Evolutionary conservation across 1,140 invertebrate species (phyloP).

Genomic region (Aporrectodea caliginosa): DNA sequence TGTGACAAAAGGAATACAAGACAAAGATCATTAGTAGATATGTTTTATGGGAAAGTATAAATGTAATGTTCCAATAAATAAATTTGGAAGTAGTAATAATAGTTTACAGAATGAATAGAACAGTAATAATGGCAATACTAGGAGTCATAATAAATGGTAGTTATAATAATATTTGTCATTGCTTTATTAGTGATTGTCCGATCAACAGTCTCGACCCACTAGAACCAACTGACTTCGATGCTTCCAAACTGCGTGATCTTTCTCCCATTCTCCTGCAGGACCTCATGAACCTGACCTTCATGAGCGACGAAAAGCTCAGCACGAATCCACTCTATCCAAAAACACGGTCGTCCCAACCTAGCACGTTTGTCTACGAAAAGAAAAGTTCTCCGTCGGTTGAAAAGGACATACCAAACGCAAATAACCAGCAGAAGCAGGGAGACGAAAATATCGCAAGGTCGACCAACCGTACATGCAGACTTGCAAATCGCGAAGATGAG

Average conservation of each 20-base stretch:
- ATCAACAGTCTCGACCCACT: conserved; percentile 57
- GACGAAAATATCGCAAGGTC: conserved; percentile 44
- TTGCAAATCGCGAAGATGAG: conserved; percentile 13
- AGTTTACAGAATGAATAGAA: no score
- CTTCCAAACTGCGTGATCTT: conserved; percentile 56
- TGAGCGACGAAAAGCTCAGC: conserved; percentile 56
- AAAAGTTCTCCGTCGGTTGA: not conserved
- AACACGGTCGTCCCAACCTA: not conserved
- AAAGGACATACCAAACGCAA: not conserved
- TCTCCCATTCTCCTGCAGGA: conserved; percentile 57
- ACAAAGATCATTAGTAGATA: no score
- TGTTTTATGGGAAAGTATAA: no score
- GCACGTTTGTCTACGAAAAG: not conserved
- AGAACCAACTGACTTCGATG: conserved; percentile 57
- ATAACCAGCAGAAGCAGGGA: conserved; percentile 28
- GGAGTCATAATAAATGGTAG: not conserved
- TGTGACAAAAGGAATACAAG: no score
- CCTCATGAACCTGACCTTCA: conserved; percentile 59
- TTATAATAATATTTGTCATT: conserved; percentile 14
- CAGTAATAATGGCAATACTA: no score
- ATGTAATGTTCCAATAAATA: no score
- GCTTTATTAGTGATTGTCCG: conserved; percentile 58
- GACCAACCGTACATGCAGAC: conserved; percentile 35
- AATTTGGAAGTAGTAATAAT: no score
- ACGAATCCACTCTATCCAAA: conserved; percentile 26